A percentile compares a stretch with the other conserved stretches of the same genome.
Conservation (phyloP, 2,113 vertebrate genomes). For the Talpa occidentalis region DNA sequence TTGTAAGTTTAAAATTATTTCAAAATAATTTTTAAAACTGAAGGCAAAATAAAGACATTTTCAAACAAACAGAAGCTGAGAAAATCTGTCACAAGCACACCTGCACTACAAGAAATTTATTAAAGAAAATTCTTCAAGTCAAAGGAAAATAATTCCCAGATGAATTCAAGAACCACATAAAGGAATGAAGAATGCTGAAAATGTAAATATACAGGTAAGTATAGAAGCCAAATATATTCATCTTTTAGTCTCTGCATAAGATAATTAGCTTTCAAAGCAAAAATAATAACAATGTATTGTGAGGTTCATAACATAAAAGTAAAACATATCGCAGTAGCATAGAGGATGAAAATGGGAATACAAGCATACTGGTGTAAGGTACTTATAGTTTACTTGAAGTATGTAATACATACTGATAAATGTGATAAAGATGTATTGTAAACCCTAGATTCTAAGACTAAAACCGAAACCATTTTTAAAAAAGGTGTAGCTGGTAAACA, state of each 20-base stretch:
- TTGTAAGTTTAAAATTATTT: slow-evolving; percentile 32
- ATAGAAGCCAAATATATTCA: background rate
- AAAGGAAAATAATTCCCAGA: background rate
- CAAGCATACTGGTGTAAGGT: background rate
- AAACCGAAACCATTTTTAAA: slow-evolving; percentile 23
- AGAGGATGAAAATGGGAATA: background rate
- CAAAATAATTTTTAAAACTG: slow-evolving; percentile 16
- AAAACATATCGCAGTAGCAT: background rate
- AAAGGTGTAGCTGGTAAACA: background rate
- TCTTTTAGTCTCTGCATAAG: background rate
- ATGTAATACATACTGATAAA: background rate
- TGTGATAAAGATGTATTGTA: background rate
- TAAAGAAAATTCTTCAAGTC: background rate
- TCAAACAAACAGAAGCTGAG: background rate
- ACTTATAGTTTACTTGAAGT: background rate
- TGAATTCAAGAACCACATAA: background rate
- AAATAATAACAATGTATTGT: background rate
- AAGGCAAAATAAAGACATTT: slow-evolving; percentile 27
- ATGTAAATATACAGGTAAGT: background rate
- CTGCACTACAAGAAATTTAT: background rate
- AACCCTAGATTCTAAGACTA: background rate
- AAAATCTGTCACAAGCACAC: background rate
- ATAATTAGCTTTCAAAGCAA: background rate
- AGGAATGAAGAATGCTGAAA: background rate
- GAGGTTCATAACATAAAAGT: background rate